phyloP scores from a whole-genome alignment of 2,113 vertebrate genomes.

The Amia ocellicauda region DNA sequence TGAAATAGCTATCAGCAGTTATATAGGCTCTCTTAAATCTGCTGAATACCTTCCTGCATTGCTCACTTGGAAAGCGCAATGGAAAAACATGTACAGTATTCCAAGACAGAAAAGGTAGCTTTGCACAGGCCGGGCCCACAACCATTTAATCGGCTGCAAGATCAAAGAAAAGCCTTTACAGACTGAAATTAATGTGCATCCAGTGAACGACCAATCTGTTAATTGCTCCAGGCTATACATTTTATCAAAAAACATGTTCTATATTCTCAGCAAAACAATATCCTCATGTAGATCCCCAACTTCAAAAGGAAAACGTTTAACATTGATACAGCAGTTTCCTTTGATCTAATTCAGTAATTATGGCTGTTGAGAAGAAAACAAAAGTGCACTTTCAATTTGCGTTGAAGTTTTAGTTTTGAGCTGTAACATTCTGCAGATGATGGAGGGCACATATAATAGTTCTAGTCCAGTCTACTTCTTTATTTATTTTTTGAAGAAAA shows the following conservation, averaged over 20 bases:
- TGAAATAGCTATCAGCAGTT: constrained; percentile 64
- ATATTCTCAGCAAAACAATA: constrained; percentile 63
- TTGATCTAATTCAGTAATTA: constrained; percentile 63
- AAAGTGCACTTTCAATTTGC: constrained; percentile 55
- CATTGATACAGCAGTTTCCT: constrained; percentile 43
- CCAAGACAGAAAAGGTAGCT: constrained; percentile 52
- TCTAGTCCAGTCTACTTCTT: too few relatives aligned
- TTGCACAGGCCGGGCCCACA: constrained; percentile 30
- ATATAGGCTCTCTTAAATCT: constrained; percentile 67
- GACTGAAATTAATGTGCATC: constrained; percentile 59
- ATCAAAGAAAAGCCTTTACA: constrained; percentile 57
- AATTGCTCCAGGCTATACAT: constrained; percentile 50
- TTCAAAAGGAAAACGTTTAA: constrained; percentile 58
- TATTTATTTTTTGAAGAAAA: too few relatives aligned
- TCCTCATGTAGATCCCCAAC: constrained; percentile 44
- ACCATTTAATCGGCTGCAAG: constrained; percentile 55
- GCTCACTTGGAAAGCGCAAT: constrained; percentile 62
- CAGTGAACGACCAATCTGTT: constrained; percentile 59
- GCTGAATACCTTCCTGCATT: constrained; percentile 66
- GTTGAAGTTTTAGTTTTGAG: too few relatives aligned
- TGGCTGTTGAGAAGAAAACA: constrained; percentile 45
- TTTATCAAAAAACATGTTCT: constrained; percentile 57
- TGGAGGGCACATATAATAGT: too few relatives aligned
- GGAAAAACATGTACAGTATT: constrained; percentile 61
- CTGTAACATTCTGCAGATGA: too few relatives aligned